Base-by-base conservation (phyloP, 2,113 vertebrate species). In the Strix uralensis region DNA sequence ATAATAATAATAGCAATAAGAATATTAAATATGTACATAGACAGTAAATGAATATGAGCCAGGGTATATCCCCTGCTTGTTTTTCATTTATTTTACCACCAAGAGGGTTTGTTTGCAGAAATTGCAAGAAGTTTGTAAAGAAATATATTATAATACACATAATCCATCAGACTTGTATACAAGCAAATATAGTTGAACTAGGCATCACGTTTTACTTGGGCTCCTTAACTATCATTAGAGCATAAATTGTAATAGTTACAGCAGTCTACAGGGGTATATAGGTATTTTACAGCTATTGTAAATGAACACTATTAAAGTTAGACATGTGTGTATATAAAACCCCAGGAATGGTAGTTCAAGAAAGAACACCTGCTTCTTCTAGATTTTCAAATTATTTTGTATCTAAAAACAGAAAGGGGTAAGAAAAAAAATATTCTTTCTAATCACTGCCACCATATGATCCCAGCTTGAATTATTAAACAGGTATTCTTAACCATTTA, bases 221-320 rank as follows among this genome's bases (percentile, higher is more conserved):
- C 91, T 97, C 93, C 95, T 96, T 97, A 95, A 95, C 86, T 94
- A 90, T 97, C 97, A 97, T 98, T 98, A 97, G 97, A 95, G 94
- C 96, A 97, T 98, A 98, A 98, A 98, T 97, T 97, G 86, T 93
- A 95, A 96, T 63, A 78, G 96, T 97, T 97, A 92, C 74, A 96
- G 91, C 88, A 63, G n/a, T 94, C 96, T 86, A 67, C 79, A 66
- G 93, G 95, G 95, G 93, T 96, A 79, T 92, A 67, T 91, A 92
- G 94, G 83, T 97, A 86, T 97, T 98, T 98, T 98, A 97, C 79
- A 97, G 93, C 96, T 98, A 81, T 97, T 97, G 95, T 98, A 98
- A 98, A 97, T 96, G 97, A 97, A 94, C 55, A 21, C 95, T 89
- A 89, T 97, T 97, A 97, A 97, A 97, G 95, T 97, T 97, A 93